Base-by-base conservation (phyloP, 2,888 invertebrate species). In the Pogonocherus hispidulus region DNA sequence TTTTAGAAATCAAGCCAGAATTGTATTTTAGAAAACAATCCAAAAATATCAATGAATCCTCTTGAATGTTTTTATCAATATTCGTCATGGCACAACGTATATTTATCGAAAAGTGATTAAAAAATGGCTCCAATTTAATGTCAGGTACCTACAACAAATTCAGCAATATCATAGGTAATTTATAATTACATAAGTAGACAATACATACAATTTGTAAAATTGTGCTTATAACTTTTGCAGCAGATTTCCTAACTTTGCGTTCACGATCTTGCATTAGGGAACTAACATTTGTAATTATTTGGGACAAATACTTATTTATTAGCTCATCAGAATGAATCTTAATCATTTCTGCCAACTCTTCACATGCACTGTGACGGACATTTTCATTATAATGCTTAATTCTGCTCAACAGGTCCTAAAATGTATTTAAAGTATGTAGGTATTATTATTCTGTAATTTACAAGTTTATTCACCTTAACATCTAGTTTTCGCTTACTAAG, bases 81-180 rank as follows among this genome's bases (percentile, higher is more conserved):
- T 97, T 94, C 0, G 96, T 96, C 94, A 97, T 95, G 0, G 95
- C 93, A 86, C 96, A 96, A 60, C 92, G 90, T 52, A 97, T 84
- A 83, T 95, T 94, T 0, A 94, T 93, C 18, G 92, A 90, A 68
- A 97, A 86, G 4, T 93, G 87, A 70, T 92, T 90, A 81, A 93
- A 93, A 83, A 94, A 95, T 8, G 96, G 94, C 44, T 87, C 83
- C 11, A 93, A 83, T 76, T 90, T 90, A 8, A 88, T 83, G 6
- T 80, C 81, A 4, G 86, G 81, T 56, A 87, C 82, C 86, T 87
- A 73, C 11, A 77, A 78, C 52, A 49, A 52, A 54, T 47, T 23
- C 23, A 57, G 11, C 46, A 47, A 35, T 6, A 52, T 41, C 35
- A 60, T 27, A 51, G 11, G 41, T 1, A 11, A 22, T 23, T 11